Conservation (phyloP, 2,797 vertebrate species). For the Novumbra hubbsi region DNA sequence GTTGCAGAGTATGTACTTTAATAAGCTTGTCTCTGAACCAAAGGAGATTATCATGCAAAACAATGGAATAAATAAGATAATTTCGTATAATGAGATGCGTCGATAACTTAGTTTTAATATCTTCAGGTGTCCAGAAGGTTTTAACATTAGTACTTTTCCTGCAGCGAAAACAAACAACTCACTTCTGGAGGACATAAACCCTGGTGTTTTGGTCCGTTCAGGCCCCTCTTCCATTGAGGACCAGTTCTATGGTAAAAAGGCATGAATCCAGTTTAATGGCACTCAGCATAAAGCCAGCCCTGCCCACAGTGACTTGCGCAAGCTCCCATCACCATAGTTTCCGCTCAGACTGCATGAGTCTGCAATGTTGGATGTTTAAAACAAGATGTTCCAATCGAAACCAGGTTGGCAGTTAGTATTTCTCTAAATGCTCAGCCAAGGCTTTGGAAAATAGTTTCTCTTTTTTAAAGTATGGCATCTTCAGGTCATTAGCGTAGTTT, state of each 20-base stretch:
- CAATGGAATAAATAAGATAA: slow-evolving; percentile 30
- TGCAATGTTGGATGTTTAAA: slow-evolving; percentile 14
- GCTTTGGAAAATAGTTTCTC: slow-evolving; percentile 51
- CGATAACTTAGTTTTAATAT: background rate
- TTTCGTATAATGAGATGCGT: background rate
- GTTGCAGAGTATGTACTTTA: background rate
- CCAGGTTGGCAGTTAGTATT: slow-evolving; percentile 18
- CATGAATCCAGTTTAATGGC: slow-evolving; percentile 33
- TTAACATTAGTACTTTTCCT: slow-evolving; percentile 38
- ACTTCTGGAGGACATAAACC: slow-evolving; percentile 44
- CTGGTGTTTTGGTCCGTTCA: slow-evolving; percentile 25
- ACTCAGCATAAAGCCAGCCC: slow-evolving; percentile 10
- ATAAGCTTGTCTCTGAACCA: background rate
- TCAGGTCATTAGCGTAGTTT: slow-evolving; percentile 47
- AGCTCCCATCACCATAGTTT: slow-evolving; percentile 11
- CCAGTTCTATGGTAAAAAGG: slow-evolving; percentile 50
- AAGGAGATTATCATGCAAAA: slow-evolving; percentile 19
- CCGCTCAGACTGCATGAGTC: slow-evolving; percentile 46
- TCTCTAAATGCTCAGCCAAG: slow-evolving; percentile 20
- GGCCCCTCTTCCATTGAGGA: slow-evolving; percentile 33
- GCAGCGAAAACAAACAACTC: slow-evolving; percentile 50
- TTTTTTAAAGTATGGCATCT: slow-evolving; percentile 42
- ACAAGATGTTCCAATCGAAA: slow-evolving; percentile 18
- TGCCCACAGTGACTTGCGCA: slow-evolving; percentile 21
- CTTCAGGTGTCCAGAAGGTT: slow-evolving; percentile 9